Conservation (phyloP, 2,888 invertebrate species). For the Trachelus tabidus region DNA sequence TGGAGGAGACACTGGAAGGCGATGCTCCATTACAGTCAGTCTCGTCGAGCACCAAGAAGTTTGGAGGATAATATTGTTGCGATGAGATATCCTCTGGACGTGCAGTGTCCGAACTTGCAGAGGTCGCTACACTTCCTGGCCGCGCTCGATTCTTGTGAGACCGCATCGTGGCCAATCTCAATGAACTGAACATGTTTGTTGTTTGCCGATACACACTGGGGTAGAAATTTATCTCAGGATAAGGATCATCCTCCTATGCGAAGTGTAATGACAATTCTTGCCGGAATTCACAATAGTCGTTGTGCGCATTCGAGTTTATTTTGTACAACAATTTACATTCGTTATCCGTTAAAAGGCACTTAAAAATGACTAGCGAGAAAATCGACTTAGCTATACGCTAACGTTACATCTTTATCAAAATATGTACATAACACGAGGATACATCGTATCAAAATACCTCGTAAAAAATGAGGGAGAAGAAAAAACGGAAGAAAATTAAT, state of each 20-base stretch:
- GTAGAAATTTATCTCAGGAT: not conserved
- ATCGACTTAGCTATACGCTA: conserved; percentile 1
- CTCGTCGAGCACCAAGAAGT: conserved; percentile 50
- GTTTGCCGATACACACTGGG: not conserved
- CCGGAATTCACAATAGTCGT: not conserved
- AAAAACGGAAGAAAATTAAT: not conserved
- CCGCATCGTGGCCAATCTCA: conserved; percentile 61
- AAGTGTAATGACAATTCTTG: not conserved
- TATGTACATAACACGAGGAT: conserved; percentile 19
- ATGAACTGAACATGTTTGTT: conserved; percentile 61
- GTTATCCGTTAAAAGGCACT: not conserved
- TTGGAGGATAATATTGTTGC: conserved; percentile 36
- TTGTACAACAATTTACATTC: conserved; percentile 13
- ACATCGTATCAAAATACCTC: conserved; percentile 21
- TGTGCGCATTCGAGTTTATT: conserved; percentile 13
- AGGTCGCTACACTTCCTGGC: conserved; percentile 62
- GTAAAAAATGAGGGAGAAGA: conserved; percentile 13
- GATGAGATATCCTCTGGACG: conserved; percentile 47
- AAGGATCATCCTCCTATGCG: not conserved
- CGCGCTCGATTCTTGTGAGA: conserved; percentile 58
- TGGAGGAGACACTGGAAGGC: conserved; percentile 74
- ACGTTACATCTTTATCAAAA: conserved; percentile 21
- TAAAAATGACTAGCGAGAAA: not conserved
- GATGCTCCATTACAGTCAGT: conserved; percentile 32
- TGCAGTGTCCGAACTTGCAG: conserved; percentile 58